These are phyloP conservation scores for Microdon myrmicae DNA, from an alignment of 2,888 invertebrate species.

Conservation along the genomic window DNA sequence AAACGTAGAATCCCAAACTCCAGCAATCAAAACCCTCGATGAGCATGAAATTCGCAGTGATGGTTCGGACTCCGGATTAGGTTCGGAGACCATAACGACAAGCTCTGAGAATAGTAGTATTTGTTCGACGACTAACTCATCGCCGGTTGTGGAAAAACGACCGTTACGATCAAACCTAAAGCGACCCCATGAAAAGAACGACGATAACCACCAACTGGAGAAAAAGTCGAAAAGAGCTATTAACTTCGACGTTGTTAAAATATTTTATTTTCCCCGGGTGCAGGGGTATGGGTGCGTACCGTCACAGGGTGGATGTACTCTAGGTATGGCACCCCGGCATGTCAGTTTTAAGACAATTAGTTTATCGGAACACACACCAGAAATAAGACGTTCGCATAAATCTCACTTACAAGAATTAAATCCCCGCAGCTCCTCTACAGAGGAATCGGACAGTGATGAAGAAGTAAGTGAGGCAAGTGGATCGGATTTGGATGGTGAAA, in stretches of 20 bases:
- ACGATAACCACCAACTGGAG: conserved; percentile 60
- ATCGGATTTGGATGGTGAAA: conserved; percentile 87
- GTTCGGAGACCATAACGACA: conserved; percentile 71
- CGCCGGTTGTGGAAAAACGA: conserved; percentile 31
- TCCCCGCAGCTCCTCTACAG: conserved; percentile 72
- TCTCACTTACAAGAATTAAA: conserved; percentile 74
- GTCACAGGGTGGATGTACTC: conserved; percentile 88
- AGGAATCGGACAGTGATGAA: conserved; percentile 87
- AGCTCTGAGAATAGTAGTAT: conserved; percentile 49
- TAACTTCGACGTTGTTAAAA: conserved; percentile 90
- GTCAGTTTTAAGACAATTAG: conserved; percentile 80
- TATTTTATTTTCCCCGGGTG: conserved; percentile 93
- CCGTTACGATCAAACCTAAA: conserved; percentile 76
- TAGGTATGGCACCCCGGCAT: conserved; percentile 88
- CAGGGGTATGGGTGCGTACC: conserved; percentile 94
- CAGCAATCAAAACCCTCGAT: conserved; percentile 63
- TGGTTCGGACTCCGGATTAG: conserved; percentile 86
- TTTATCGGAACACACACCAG: conserved; percentile 86
- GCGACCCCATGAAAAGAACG: conserved; percentile 67
- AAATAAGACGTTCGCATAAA: conserved; percentile 87
- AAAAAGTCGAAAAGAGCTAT: conserved; percentile 83
- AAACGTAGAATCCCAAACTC: conserved; percentile 53
- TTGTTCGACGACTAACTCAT: conserved; percentile 17
- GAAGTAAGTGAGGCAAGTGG: conserved; percentile 82
- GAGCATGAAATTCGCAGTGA: conserved; percentile 78